Conservation (phyloP, 1,140 invertebrate genomes). For the Probaryconus sp. region DNA sequence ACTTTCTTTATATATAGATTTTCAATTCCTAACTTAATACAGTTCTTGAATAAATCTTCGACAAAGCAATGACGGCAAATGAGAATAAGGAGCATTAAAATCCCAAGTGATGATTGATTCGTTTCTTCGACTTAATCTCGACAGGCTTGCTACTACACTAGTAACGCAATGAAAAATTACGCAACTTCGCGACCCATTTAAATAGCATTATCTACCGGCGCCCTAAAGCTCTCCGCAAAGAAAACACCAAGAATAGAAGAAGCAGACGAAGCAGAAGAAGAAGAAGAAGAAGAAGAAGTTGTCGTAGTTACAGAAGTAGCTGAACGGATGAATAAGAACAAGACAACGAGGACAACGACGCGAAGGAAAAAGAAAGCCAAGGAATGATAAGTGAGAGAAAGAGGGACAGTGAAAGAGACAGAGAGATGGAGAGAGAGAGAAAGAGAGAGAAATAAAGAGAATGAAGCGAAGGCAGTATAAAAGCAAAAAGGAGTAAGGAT, state of each 20-base stretch:
- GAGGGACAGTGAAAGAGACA: constrained; percentile 3
- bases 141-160: neutral
- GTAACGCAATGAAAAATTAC: neutral
- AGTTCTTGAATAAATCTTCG: no score
- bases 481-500: constrained; percentile 32
- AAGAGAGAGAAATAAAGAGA: constrained; percentile 13
- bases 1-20: no score
- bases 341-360: constrained; percentile 19
- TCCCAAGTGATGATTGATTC: constrained; percentile 39
- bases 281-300: constrained; percentile 37
- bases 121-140: constrained; percentile 8
- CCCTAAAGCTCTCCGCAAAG: neutral
- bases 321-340: constrained; percentile 53
- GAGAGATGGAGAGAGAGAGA: neutral
- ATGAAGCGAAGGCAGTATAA: constrained; percentile 23
- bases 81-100: no score
- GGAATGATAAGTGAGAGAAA: constrained; percentile 18
- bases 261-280: constrained; percentile 51
- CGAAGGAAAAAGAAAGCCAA: constrained; percentile 28
- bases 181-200: constrained; percentile 32
- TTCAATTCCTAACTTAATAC: no score
- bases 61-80: no score
- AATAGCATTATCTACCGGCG: constrained; percentile 20
- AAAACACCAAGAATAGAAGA: constrained; percentile 20
- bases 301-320: constrained; percentile 50